These are phyloP conservation scores for Mesochorus sp. DNA, from an alignment of 2,888 invertebrate genomes.

Conservation along the genomic window DNA sequence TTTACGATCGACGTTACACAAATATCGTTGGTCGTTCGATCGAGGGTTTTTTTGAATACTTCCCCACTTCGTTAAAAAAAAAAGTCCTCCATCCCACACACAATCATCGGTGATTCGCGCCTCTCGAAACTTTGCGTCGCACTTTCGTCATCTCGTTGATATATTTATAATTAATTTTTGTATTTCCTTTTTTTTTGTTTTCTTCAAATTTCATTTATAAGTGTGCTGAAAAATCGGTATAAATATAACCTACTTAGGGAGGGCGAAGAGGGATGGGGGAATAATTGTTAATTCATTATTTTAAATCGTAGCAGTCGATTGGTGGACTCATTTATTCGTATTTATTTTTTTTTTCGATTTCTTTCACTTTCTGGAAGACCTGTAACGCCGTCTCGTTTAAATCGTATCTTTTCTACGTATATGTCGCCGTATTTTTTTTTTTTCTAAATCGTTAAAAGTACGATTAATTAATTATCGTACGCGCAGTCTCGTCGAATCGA, in stretches of 20 bases:
- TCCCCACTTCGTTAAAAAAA: conserved; percentile 14
- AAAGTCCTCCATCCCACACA: conserved; percentile 39
- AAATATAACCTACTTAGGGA: conserved; percentile 76
- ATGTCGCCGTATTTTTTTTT: no score
- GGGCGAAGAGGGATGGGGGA: conserved; percentile 8
- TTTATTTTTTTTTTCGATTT: conserved; percentile 43
- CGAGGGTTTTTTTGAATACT: conserved; percentile 3
- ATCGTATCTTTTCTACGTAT: conserved; percentile 51
- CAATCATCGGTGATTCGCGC: conserved; percentile 16
- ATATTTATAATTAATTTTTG: conserved; percentile 41
- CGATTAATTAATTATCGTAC: conserved; percentile 53
- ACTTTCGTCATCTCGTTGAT: conserved; percentile 58
- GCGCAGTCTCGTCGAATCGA: conserved; percentile 59
- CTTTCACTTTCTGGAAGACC: conserved; percentile 71
- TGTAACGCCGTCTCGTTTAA: conserved; percentile 69
- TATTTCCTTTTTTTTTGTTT: conserved; percentile 34
- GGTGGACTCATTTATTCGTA: conserved; percentile 70
- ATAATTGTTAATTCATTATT: conserved; percentile 67
- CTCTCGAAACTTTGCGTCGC: conserved; percentile 37
- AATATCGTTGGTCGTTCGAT: conserved; percentile 32
- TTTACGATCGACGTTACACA: conserved; percentile 37
- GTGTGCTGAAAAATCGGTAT: conserved; percentile 79
- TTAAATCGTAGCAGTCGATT: conserved; percentile 72
- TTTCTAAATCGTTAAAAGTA: conserved; percentile 50
- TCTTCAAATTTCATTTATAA: conserved; percentile 50